phyloP scores from a whole-genome alignment of 2,888 invertebrate species.

The Cepaea hortensis region DNA sequence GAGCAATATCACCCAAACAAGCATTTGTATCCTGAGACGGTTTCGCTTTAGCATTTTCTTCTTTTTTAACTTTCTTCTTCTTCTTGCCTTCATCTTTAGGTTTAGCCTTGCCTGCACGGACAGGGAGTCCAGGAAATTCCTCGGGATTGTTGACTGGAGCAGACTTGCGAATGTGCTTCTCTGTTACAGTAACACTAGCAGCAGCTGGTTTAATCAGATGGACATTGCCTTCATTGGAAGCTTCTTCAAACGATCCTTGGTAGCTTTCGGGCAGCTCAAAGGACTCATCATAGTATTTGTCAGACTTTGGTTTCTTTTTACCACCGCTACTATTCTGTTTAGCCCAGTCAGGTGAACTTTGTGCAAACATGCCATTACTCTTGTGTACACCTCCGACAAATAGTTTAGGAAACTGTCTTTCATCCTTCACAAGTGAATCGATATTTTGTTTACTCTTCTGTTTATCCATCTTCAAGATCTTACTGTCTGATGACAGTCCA shows the following conservation, averaged over 20 bases:
- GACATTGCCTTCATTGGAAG: background rate
- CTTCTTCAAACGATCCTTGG: background rate
- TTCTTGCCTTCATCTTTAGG: conserved; percentile 66
- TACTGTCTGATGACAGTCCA: background rate
- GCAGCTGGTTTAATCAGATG: background rate
- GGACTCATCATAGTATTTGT: conserved; percentile 14
- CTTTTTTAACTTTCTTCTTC: conserved; percentile 67
- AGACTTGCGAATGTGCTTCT: background rate
- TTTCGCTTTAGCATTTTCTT: conserved; percentile 31
- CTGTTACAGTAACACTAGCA: background rate
- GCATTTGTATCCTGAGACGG: conserved; percentile 49
- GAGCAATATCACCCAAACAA: conserved; percentile 58
- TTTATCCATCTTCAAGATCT: background rate
- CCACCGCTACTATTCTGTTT: conserved; percentile 49
- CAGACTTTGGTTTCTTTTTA: conserved; percentile 12
- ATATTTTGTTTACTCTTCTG: conserved; percentile 30
- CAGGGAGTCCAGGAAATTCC: conserved; percentile 47
- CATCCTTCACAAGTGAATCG: conserved; percentile 41
- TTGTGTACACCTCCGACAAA: conserved; percentile 24
- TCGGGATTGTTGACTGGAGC: conserved; percentile 15
- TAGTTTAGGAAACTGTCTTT: conserved; percentile 49
- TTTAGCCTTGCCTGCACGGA: conserved; percentile 45
- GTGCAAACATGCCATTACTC: conserved; percentile 5
- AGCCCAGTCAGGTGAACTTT: conserved; percentile 29
- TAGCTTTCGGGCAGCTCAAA: conserved; percentile 42